A percentile compares a stretch with the other conserved stretches of the same genome.
These are phyloP conservation scores for Polydrusus tereticollis DNA, from an alignment of 2,888 invertebrate genomes.

Conservation along the genomic window DNA sequence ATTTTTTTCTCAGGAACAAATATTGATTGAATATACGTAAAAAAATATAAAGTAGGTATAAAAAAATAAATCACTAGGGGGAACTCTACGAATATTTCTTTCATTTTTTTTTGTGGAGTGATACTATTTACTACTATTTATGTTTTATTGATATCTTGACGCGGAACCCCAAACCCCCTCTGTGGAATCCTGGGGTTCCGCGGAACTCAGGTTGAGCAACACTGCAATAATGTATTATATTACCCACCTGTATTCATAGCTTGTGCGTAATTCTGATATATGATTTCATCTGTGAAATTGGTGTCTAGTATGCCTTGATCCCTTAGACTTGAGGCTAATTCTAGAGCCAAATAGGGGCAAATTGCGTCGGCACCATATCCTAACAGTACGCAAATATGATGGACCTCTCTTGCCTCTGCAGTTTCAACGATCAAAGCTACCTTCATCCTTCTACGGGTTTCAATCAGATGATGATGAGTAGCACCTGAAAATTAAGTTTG, in stretches of 20 bases:
- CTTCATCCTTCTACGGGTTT: slow-evolving; percentile 95
- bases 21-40: too few species aligned
- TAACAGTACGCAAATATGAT: slow-evolving; percentile 94
- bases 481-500: slow-evolving; percentile 71
- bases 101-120: too few species aligned
- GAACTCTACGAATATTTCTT: too few species aligned
- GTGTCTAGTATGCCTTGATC: slow-evolving; percentile 88
- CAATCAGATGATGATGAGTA: slow-evolving; percentile 95
- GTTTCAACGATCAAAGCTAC: slow-evolving; percentile 95
- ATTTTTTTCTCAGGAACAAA: too few species aligned
- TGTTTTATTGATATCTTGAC: too few species aligned
- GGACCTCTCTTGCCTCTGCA: slow-evolving; percentile 95
- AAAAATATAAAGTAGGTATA: too few species aligned
- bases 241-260: slow-evolving; percentile 70
- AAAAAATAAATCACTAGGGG: too few species aligned
- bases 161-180: too few species aligned
- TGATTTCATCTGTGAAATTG: slow-evolving; percentile 80
- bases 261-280: slow-evolving; percentile 89
- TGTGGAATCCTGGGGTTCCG: too few species aligned
- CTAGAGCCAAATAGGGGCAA: slow-evolving; percentile 96
- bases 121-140: too few species aligned
- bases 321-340: slow-evolving; percentile 88
- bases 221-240: too few species aligned
- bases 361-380: slow-evolving; percentile 98
- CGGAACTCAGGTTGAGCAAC: too few species aligned